phyloP scores from a whole-genome alignment of 1,140 invertebrate genomes.

The Drosophila pectinifera region DNA sequence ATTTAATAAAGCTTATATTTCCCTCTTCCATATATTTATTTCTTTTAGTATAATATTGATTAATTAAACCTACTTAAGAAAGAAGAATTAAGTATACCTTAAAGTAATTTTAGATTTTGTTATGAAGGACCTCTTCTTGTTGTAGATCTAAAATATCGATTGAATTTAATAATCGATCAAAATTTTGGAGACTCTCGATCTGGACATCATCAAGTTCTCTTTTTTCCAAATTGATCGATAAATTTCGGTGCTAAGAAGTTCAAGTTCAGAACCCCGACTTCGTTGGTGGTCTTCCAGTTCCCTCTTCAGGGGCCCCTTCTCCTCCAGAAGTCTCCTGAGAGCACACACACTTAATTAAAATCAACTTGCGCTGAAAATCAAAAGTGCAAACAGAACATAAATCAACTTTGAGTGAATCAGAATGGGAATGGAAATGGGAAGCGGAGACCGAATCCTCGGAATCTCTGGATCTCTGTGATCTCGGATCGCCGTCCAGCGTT shows the following conservation, averaged over 20 bases:
- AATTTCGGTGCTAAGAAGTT: conserved; percentile 13
- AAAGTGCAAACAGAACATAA: conserved; percentile 78
- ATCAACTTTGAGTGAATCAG: conserved; percentile 77
- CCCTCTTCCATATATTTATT: too few species aligned
- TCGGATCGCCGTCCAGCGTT: conserved; percentile 7
- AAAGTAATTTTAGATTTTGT: too few species aligned
- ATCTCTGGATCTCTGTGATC: conserved; percentile 27
- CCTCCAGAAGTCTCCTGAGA: conserved; percentile 21
- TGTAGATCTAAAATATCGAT: too few species aligned
- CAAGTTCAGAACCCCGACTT: conserved; percentile 29
- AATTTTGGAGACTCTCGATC: too few species aligned
- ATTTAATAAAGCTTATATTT: too few species aligned
- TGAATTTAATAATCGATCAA: too few species aligned
- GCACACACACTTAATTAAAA: conserved; percentile 52
- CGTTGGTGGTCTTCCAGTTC: conserved; percentile 35
- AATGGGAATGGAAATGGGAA: conserved; percentile 18
- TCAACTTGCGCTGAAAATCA: conserved; percentile 71
- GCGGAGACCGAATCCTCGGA: conserved; percentile 19
- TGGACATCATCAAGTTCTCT: too few species aligned
- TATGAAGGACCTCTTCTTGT: too few species aligned
- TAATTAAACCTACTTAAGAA: too few species aligned
- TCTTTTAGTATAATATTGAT: too few species aligned
- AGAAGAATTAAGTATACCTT: too few species aligned
- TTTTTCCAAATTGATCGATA: conserved; percentile 20
- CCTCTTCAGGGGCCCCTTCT: not conserved